A percentile compares a stretch with the other conserved stretches of the same genome.
Evolutionary conservation across 1,140 invertebrate genomes (phyloP).

Genomic region (Lucilia cuprina): DNA sequence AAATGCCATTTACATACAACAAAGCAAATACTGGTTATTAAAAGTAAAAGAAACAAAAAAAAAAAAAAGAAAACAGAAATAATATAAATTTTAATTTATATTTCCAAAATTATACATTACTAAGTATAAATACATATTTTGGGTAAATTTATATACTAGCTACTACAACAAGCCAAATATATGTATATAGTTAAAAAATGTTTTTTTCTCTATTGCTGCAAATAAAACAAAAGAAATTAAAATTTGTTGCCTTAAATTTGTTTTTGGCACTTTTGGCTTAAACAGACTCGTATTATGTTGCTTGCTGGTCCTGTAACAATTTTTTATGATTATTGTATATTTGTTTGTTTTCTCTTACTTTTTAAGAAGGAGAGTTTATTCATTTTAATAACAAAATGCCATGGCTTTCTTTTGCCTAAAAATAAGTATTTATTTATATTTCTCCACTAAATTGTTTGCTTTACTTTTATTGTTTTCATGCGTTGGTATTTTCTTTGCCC

Average conservation of each 20-base stretch:
- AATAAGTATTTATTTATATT: neutral
- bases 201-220: neutral
- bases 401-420: too few relatives aligned
- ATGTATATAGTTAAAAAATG: neutral
- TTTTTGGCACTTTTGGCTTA: neutral
- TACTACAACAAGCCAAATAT: neutral
- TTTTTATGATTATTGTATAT: neutral
- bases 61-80: too few relatives aligned
- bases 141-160: neutral
- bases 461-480: neutral
- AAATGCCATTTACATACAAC: too few relatives aligned
- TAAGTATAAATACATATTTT: neutral
- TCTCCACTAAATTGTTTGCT: neutral
- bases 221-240: neutral
- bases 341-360: neutral
- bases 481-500: neutral
- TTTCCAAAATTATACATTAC: neutral
- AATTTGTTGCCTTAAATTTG: neutral
- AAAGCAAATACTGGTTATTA: too few relatives aligned
- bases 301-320: neutral
- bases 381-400: neutral
- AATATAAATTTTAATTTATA: neutral
- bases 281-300: too few relatives aligned
- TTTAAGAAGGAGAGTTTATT: neutral
- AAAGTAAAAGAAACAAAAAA: too few relatives aligned